Base-by-base conservation (phyloP, 2,888 invertebrate species). In the Pandemis cinnamomeana region DNA sequence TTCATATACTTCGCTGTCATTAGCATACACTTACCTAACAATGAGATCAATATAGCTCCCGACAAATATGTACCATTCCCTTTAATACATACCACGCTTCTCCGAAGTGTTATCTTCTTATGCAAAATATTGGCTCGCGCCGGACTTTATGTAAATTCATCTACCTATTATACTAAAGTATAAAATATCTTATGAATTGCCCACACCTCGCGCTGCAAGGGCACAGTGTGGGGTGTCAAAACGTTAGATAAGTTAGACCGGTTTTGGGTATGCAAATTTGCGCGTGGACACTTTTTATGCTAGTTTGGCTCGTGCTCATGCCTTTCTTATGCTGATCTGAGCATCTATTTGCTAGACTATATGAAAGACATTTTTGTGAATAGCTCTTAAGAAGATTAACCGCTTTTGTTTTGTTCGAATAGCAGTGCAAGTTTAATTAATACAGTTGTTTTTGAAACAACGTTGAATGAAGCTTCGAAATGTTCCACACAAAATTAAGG, bases 121-220 rank as follows among this genome's bases (percentile, higher is more conserved):
- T 92, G 91, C 91, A 92, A 93, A 93, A 91, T 90, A 89, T 92
- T 88, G 88, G 91, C 93, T 91, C 92, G 94, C 91, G 93, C 89
- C 85, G 88, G 91, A 91, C 91, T 89, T 86, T 91, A 94, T 94
- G 94, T 89, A 91, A 94, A 93, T 92, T 82, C 90, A 85, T 87
- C 87, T 89, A 84, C 82, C 78, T 74, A 78, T 74, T 82, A 84
- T 81, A 82, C 87, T 88, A 86, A 87, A 87, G 87, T 86, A 85
- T 82, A 84, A 82, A 86, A 87, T 87, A 86, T 83, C 82, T 82
- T 81, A 81, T 81, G 83, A 74, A 74, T 74, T 74, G 69, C 70
- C 70, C 66, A 46, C 62, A 74, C 76, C 90, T 87, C 89, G 90
- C 90, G 63, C 63, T 90, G 63, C 63, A 85, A 84, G 84, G 85